Evolutionary conservation across 2,113 vertebrate species (phyloP).

Genomic region (Leuciscus idus): DNA sequence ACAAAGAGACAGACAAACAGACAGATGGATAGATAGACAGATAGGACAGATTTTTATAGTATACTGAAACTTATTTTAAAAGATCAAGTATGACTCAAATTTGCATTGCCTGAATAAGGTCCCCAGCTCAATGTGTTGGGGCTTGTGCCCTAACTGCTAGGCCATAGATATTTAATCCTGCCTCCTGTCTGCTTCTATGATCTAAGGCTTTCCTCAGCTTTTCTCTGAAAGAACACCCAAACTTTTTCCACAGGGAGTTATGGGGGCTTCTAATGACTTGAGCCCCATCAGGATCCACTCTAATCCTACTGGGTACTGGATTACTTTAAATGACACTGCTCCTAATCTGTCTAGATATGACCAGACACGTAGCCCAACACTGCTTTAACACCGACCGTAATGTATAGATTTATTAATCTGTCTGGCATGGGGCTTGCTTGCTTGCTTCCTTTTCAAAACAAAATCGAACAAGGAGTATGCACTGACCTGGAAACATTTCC

Average conservation of each 20-base stretch:
- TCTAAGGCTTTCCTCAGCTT: background rate
- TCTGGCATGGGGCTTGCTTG: constrained; percentile 1
- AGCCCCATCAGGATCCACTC: background rate
- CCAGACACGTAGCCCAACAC: constrained; percentile 3
- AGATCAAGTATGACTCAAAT: background rate
- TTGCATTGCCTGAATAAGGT: background rate
- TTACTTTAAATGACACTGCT: constrained; percentile 38
- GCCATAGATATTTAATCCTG: background rate
- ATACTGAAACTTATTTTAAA: too few species aligned
- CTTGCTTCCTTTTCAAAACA: background rate
- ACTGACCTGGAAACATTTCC: constrained; percentile 20
- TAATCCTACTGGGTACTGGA: constrained; percentile 32
- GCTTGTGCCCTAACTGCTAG: background rate
- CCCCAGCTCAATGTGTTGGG: background rate
- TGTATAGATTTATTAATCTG: constrained; percentile 32
- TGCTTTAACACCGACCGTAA: background rate
- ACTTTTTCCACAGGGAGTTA: constrained; percentile 14
- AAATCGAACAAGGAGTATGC: background rate
- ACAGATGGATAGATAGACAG: too few species aligned
- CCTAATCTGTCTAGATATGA: constrained; percentile 49
- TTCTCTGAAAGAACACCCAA: background rate
- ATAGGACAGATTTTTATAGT: too few species aligned
- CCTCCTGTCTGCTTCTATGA: constrained; percentile 16
- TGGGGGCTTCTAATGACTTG: constrained; percentile 13
- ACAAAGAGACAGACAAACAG: too few species aligned